These are phyloP conservation scores for Hydropsyche betteni DNA, from an alignment of 2,888 invertebrate species.

Conservation along the genomic window DNA sequence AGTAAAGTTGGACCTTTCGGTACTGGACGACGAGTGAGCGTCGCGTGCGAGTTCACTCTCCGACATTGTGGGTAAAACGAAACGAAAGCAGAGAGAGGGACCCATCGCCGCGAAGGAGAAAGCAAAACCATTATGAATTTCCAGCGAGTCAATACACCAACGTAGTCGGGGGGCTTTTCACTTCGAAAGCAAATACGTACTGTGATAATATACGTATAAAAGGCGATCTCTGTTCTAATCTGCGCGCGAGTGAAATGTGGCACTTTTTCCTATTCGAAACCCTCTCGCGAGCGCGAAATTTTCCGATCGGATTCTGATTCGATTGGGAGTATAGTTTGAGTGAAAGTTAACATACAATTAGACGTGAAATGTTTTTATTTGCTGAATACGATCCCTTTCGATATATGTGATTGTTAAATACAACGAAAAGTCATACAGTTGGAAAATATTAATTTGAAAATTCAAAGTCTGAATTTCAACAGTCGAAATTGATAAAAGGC, in stretches of 20 bases:
- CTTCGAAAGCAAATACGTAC: slow-evolving; percentile 46
- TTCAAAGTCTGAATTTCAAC: not conserved
- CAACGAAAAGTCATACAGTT: too few relatives aligned
- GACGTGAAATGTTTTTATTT: too few relatives aligned
- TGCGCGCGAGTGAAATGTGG: slow-evolving; percentile 32
- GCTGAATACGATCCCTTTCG: too few relatives aligned
- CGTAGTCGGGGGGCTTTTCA: slow-evolving; percentile 38
- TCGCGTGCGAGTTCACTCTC: slow-evolving; percentile 12
- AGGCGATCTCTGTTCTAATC: slow-evolving; percentile 39
- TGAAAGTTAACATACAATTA: too few relatives aligned
- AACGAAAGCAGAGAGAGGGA: slow-evolving; percentile 38
- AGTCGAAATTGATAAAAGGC: not conserved
- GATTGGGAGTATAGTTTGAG: too few relatives aligned
- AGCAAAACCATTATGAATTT: slow-evolving; percentile 44
- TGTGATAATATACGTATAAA: slow-evolving; percentile 3
- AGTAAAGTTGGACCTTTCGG: not conserved
- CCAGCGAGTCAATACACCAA: slow-evolving; percentile 41
- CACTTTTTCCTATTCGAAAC: slow-evolving; percentile 1
- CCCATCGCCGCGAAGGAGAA: slow-evolving; percentile 44
- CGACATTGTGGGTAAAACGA: slow-evolving; percentile 24
- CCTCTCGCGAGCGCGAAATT: not conserved
- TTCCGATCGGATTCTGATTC: slow-evolving; percentile 1
- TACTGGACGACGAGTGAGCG: not conserved
- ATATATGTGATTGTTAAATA: too few relatives aligned
- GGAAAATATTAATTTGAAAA: too few relatives aligned